These are phyloP conservation scores for Lagopus muta DNA, from an alignment of 2,113 vertebrate genomes.

Conservation along the genomic window DNA sequence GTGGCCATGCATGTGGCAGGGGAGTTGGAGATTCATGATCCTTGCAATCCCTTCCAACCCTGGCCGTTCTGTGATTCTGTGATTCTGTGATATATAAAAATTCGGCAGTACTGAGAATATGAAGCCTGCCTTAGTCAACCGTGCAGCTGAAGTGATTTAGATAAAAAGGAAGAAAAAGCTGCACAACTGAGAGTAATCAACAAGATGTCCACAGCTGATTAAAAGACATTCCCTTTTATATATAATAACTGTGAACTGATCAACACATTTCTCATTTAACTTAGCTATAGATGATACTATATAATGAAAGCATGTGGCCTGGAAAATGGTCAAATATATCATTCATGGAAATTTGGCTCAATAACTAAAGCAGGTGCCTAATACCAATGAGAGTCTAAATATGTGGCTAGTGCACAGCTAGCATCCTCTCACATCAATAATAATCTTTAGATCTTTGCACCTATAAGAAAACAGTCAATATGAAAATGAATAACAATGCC, in stretches of 20 bases:
- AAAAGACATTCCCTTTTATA: neutral
- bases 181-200: neutral
- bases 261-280: neutral
- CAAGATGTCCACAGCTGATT: accelerated
- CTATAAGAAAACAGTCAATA: neutral
- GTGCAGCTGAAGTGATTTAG: neutral
- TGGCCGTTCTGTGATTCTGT: too few relatives aligned
- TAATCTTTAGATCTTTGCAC: neutral
- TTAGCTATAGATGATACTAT: neutral
- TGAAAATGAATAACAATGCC: neutral
- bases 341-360: neutral
- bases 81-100: neutral
- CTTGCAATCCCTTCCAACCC: too few relatives aligned
- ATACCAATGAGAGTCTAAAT: neutral
- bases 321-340: neutral
- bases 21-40: too few relatives aligned
- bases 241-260: neutral
- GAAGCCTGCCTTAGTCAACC: neutral
- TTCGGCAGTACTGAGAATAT: neutral
- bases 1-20: too few relatives aligned
- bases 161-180: neutral
- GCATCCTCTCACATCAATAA: neutral
- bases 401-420: neutral
- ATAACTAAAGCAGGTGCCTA: neutral
- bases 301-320: neutral